These are phyloP conservation scores for Limnephilus auricula DNA, from an alignment of 2,888 invertebrate genomes.

Conservation along the genomic window DNA sequence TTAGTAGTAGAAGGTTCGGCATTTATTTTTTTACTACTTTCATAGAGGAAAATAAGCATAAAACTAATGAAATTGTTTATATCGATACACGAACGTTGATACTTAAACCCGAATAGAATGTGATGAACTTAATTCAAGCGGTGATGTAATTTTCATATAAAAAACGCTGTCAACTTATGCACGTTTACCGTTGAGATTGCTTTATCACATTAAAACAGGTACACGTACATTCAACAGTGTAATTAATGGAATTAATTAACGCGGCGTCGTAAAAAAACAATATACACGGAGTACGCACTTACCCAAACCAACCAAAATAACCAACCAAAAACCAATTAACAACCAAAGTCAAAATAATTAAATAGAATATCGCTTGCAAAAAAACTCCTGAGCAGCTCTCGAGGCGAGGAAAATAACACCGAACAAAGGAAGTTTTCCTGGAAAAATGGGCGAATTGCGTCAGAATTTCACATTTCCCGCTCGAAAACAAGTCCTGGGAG, in stretches of 20 bases:
- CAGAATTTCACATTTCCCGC: neutral
- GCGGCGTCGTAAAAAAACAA: neutral
- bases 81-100: neutral
- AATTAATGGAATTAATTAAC: neutral
- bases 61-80: neutral
- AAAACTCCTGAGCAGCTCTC: neutral
- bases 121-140: neutral
- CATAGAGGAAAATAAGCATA: neutral
- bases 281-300: neutral
- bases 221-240: neutral
- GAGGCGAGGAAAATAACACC: neutral
- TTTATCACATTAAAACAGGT: neutral
- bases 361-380: neutral
- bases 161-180: neutral
- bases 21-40: neutral
- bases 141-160: too few species aligned
- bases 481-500: neutral
- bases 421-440: neutral
- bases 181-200: neutral
- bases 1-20: neutral
- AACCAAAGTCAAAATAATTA: neutral
- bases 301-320: neutral
- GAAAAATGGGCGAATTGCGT: neutral
- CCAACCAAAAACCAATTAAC: too few species aligned
- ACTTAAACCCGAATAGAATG: neutral